These are phyloP conservation scores for Drosophila albomicans DNA, from an alignment of 1,140 invertebrate genomes.

Conservation along the genomic window DNA sequence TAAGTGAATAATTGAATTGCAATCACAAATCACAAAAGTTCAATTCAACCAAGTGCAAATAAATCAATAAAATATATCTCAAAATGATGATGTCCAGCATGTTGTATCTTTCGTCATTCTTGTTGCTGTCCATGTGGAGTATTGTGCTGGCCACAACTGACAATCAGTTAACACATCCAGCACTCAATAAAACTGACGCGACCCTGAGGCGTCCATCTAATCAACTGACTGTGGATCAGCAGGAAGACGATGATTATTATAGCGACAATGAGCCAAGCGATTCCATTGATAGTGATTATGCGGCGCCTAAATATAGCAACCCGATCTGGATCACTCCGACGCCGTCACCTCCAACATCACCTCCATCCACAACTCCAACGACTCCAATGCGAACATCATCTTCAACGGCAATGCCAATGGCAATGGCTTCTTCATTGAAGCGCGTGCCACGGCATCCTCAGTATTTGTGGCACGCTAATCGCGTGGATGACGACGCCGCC, in stretches of 20 bases:
- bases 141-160: slow-evolving; percentile 1
- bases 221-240: slow-evolving; percentile 14
- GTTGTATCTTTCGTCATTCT: background rate
- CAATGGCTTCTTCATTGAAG: background rate
- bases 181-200: slow-evolving; percentile 4
- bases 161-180: background rate
- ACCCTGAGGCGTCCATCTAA: slow-evolving; percentile 11
- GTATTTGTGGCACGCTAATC: slow-evolving; percentile 45
- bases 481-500: slow-evolving; percentile 37
- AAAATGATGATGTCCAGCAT: slow-evolving; percentile 7
- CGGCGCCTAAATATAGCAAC: background rate
- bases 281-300: slow-evolving; percentile 28
- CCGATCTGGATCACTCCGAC: background rate
- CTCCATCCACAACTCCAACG: background rate
- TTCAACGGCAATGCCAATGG: background rate
- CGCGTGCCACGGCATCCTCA: slow-evolving; percentile 58
- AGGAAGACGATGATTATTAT: slow-evolving; percentile 32
- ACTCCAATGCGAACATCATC: background rate
- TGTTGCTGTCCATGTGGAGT: slow-evolving; percentile 4
- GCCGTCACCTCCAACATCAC: background rate
- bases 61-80: background rate
- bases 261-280: slow-evolving; percentile 34
- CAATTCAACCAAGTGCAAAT: background rate
- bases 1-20: background rate
- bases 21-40: slow-evolving; percentile 5